A percentile compares a stretch with the other conserved stretches of the same genome.
phyloP scores from a whole-genome alignment of 2,113 vertebrate species.

The Muntiacus reevesi region DNA sequence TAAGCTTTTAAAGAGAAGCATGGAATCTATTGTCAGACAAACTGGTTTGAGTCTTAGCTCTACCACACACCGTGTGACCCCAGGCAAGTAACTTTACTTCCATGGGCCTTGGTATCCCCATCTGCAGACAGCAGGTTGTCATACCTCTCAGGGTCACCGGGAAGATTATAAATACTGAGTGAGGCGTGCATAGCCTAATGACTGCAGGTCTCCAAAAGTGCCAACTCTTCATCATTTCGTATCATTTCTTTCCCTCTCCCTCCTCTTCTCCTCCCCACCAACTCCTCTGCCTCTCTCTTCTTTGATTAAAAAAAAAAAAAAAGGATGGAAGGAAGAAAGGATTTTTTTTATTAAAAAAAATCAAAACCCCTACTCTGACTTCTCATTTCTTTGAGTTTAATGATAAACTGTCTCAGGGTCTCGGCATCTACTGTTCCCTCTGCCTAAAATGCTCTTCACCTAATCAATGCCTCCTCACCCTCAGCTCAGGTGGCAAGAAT shows the following conservation, averaged over 20 bases:
- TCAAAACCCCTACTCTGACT: background rate
- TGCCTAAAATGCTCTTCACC: background rate
- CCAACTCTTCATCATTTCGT: background rate
- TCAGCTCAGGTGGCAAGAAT: background rate
- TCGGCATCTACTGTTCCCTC: background rate
- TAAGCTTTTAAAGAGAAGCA: background rate
- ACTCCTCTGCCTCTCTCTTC: background rate
- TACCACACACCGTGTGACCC: background rate
- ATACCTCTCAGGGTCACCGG: fast-evolving
- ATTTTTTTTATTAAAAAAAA: background rate
- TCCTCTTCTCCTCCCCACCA: background rate
- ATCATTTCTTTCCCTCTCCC: background rate
- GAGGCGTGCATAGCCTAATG: fast-evolving
- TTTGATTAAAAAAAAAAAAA: background rate
- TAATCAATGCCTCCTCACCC: background rate
- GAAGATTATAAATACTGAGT: background rate
- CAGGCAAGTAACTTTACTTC: background rate
- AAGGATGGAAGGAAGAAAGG: background rate
- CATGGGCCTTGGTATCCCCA: background rate
- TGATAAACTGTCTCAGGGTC: background rate
- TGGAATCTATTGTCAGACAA: too few relatives aligned
- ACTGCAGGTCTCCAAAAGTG: background rate
- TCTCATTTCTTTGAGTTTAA: background rate
- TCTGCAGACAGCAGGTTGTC: background rate
- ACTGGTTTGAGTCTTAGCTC: background rate